A percentile compares a stretch with the other conserved stretches of the same genome.
Conservation (phyloP, 2,113 vertebrate genomes). For the Ia io region DNA sequence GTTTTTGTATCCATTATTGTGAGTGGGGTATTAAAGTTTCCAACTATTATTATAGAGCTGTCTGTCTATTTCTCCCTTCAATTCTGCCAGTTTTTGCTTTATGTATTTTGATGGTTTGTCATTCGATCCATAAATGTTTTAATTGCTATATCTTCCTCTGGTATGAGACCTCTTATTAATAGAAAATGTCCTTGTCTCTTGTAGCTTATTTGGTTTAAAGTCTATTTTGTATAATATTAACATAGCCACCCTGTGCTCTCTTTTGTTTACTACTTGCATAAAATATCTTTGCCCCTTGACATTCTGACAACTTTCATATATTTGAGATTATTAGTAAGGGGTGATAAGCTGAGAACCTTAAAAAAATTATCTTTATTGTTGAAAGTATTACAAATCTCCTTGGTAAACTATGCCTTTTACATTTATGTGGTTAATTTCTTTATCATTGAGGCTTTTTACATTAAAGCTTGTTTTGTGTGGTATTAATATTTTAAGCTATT, state of each 20-base stretch:
- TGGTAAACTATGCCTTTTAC: neutral
- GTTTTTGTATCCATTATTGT: neutral
- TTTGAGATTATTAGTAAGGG: neutral
- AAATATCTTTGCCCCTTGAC: neutral
- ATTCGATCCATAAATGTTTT: neutral
- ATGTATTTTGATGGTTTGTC: neutral
- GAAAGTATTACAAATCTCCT: neutral
- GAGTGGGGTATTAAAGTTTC: neutral
- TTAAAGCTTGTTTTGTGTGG: constrained; percentile 1
- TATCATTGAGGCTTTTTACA: neutral
- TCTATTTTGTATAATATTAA: neutral
- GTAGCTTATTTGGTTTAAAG: neutral
- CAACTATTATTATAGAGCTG: neutral
- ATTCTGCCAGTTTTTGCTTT: neutral
- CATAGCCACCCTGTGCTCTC: neutral
- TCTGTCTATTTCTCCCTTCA: neutral
- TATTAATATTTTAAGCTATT: neutral
- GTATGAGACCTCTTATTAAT: neutral
- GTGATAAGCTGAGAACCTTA: neutral
- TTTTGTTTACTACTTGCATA: neutral
- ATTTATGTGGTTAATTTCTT: constrained; percentile 1
- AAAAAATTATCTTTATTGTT: no score
- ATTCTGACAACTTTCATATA: neutral
- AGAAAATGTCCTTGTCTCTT: neutral
- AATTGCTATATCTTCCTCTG: neutral